Conservation (phyloP, 1,140 invertebrate genomes). For the Antheraea pernyi region DNA sequence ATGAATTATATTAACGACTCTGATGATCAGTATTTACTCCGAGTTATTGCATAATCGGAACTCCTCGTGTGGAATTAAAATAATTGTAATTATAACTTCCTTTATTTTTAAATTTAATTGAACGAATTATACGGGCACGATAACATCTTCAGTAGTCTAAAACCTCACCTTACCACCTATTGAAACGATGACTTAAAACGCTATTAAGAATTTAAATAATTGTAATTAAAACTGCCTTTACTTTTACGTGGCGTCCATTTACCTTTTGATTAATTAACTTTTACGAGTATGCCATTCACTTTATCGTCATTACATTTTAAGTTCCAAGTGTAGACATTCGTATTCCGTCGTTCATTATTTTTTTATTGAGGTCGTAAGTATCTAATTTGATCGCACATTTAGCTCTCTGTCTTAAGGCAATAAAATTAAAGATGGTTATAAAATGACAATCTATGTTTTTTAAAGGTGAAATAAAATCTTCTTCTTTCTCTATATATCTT, state of each 20-base stretch:
- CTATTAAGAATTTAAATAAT: not conserved
- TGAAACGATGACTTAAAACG: not conserved
- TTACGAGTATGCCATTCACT: not conserved
- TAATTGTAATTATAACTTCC: not conserved
- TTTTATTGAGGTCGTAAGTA: not conserved
- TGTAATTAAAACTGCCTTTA: not conserved
- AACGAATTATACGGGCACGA: not conserved
- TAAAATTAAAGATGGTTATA: not conserved
- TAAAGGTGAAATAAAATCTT: not conserved
- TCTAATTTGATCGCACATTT: not conserved
- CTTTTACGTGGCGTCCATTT: not conserved
- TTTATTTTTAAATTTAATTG: not conserved
- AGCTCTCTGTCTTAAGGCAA: not conserved
- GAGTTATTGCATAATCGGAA: too few relatives aligned
- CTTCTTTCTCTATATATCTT: too few relatives aligned
- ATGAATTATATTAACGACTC: too few relatives aligned
- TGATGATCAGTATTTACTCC: too few relatives aligned
- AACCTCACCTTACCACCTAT: not conserved
- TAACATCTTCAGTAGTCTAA: not conserved
- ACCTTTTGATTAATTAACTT: not conserved
- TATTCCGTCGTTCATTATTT: not conserved
- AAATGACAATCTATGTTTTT: not conserved
- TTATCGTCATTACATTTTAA: conserved; percentile 3
- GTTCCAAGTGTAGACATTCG: not conserved
- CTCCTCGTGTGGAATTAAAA: not conserved